Percentiles rank a stretch among this genome's conserved stretches.
Conservation (phyloP, 1,140 invertebrate species). For the Gonatopus flavifemur region DNA sequence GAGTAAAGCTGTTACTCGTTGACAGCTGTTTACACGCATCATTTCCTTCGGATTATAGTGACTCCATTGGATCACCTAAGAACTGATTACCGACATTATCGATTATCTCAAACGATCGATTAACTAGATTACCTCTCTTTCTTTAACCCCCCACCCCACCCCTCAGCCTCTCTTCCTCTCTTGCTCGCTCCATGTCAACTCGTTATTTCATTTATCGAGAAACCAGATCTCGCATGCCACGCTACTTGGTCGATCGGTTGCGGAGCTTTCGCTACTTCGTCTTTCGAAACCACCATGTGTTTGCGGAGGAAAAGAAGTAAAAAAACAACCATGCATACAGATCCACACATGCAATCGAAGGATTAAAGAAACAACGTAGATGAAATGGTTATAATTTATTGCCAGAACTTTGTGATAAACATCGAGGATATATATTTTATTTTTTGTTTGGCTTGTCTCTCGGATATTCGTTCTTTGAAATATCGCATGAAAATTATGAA, state of each 20-base stretch:
- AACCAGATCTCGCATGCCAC: conserved; percentile 35
- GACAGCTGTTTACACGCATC: conserved; percentile 41
- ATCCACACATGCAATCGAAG: too few relatives aligned
- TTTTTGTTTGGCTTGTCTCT: too few relatives aligned
- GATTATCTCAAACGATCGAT: conserved; percentile 44
- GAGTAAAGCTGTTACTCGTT: conserved; percentile 19
- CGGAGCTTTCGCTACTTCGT: conserved; percentile 7
- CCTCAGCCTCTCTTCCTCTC: neutral
- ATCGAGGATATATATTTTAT: too few relatives aligned
- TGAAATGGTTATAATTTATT: too few relatives aligned
- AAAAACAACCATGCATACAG: too few relatives aligned
- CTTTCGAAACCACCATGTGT: conserved; percentile 27
- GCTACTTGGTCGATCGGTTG: conserved; percentile 7
- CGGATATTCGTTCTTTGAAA: too few relatives aligned
- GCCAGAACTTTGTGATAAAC: too few relatives aligned
- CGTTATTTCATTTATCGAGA: conserved; percentile 43
- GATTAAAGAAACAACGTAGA: too few relatives aligned
- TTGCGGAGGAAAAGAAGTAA: too few relatives aligned
- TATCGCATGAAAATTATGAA: too few relatives aligned
- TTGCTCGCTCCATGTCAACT: conserved; percentile 27
- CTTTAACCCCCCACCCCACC: neutral
- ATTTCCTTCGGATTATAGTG: conserved; percentile 36
- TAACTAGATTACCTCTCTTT: conserved; percentile 41
- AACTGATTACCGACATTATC: conserved; percentile 46
- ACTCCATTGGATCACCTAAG: conserved; percentile 29